phyloP scores from a whole-genome alignment of 1,140 invertebrate species.

The Pollicipes pollicipes region DNA sequence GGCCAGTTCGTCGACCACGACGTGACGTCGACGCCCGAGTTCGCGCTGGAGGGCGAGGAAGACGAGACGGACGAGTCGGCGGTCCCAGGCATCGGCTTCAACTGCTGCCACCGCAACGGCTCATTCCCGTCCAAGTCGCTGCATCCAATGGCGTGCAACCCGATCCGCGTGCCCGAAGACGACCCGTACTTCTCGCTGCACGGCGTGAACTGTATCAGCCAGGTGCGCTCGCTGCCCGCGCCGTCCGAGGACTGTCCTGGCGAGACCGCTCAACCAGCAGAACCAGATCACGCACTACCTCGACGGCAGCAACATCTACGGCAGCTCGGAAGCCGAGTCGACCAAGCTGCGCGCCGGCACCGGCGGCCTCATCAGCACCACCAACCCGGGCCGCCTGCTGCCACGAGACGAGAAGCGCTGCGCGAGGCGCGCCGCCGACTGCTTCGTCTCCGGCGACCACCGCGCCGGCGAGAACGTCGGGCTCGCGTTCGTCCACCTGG shows the following conservation, averaged over 20 bases:
- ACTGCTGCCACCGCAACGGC: conserved; percentile 6
- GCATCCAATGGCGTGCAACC: conserved; percentile 19
- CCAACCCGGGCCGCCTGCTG: too few relatives aligned
- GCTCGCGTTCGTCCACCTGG: conserved; percentile 30
- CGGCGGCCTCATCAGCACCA: too few relatives aligned
- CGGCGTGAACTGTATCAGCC: conserved; percentile 21
- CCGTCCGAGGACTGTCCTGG: background rate
- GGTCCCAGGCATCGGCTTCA: background rate
- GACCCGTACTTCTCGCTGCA: conserved; percentile 18
- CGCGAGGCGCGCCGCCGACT: conserved; percentile 19
- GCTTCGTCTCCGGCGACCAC: conserved; percentile 38
- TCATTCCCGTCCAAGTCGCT: background rate
- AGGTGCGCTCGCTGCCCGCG: conserved; percentile 21
- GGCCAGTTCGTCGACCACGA: conserved; percentile 75
- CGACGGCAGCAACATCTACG: conserved; percentile 12
- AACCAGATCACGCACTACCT: conserved; percentile 10
- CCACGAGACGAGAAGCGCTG: conserved; percentile 22
- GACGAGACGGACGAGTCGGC: conserved; percentile 24
- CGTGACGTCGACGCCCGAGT: conserved; percentile 56
- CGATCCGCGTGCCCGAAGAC: conserved; percentile 19
- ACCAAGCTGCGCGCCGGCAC: too few relatives aligned
- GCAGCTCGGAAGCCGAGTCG: conserved; percentile 29
- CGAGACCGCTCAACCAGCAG: background rate
- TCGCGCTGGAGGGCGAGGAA: conserved; percentile 20
- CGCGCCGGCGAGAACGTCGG: conserved; percentile 52